phyloP scores from a whole-genome alignment of 2,113 vertebrate genomes.

The Oenanthe melanoleuca region DNA sequence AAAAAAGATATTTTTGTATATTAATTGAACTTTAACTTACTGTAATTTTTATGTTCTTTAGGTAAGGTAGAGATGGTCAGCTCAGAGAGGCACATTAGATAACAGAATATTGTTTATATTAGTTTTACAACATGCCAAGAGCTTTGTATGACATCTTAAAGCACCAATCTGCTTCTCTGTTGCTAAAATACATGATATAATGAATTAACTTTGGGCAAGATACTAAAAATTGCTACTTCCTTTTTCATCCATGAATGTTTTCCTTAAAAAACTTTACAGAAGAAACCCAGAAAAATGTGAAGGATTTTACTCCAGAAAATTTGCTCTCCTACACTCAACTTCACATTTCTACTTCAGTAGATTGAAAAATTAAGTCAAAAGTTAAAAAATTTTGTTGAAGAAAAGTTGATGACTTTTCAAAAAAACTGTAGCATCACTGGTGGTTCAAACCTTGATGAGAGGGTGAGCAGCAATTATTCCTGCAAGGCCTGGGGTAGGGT shows the following conservation, averaged over 20 bases:
- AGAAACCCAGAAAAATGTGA: not conserved
- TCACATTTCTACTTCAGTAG: not conserved
- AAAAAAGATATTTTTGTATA: not conserved
- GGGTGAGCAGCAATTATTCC: not conserved
- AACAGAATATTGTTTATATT: not conserved
- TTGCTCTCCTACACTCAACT: not conserved
- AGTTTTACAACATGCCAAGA: not conserved
- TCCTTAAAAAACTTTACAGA: not conserved
- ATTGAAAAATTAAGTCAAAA: not conserved
- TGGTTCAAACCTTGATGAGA: not conserved
- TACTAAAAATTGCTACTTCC: not conserved
- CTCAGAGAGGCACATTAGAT: not conserved
- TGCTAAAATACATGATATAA: not conserved
- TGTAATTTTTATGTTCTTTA: not conserved
- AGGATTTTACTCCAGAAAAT: not conserved
- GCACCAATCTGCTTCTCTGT: not conserved
- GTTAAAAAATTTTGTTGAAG: not conserved
- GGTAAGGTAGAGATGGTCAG: not conserved
- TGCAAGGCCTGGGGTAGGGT: accelerated
- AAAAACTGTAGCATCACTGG: not conserved
- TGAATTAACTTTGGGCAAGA: not conserved
- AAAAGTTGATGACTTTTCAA: not conserved
- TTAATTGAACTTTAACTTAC: not conserved
- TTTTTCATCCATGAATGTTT: not conserved
- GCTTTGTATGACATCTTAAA: not conserved